A percentile compares a stretch with the other conserved stretches of the same genome.
Evolutionary conservation across 2,888 invertebrate species (phyloP).

Genomic region (Ypsolopha sequella): DNA sequence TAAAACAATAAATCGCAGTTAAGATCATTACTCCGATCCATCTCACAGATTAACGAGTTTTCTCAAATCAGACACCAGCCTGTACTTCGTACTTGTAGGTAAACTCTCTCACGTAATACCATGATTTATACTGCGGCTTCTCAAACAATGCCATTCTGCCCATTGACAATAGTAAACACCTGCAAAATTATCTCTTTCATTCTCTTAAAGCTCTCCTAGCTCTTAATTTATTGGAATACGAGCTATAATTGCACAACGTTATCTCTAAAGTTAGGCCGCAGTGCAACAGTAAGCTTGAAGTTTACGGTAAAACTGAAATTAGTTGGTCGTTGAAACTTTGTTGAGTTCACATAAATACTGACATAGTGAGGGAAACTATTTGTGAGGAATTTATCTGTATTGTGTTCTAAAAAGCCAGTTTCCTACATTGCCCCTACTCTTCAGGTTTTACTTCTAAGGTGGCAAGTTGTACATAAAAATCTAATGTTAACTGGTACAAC

Average conservation of each 20-base stretch:
- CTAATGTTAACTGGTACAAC: no score
- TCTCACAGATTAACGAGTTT: no score
- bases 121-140: constrained; percentile 64
- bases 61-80: no score
- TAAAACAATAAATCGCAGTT: no score
- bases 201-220: background rate
- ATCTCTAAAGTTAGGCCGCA: no score
- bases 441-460: no score
- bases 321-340: constrained; percentile 16
- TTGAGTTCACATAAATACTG: background rate
- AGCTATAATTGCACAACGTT: background rate
- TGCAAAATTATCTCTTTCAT: background rate
- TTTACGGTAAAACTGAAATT: constrained; percentile 65
- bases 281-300: constrained; percentile 1
- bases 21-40: no score
- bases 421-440: no score
- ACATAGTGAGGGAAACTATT: no score
- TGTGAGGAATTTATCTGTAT: no score
- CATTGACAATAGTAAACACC: constrained; percentile 20
- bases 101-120: constrained; percentile 5
- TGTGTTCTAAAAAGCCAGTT: no score
- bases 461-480: no score
- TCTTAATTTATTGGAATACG: background rate
- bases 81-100: constrained; percentile 25
- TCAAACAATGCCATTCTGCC: constrained; percentile 50